Base-by-base conservation (phyloP, 1,140 invertebrate species). In the Euura lappo region DNA sequence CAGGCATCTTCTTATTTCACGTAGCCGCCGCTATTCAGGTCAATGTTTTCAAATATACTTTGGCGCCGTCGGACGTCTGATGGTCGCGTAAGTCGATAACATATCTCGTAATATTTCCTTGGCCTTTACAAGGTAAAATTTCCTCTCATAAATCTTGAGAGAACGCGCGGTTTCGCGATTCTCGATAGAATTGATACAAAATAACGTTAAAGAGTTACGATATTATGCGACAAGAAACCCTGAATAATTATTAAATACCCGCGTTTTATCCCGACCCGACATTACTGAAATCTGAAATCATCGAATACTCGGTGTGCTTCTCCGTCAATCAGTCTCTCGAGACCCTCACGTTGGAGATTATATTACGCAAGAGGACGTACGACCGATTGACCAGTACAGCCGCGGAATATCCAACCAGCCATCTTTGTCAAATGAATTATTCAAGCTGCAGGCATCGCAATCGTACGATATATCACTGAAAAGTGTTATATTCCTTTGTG, bases 91-190 rank as follows among this genome's bases (percentile, higher is more conserved):
- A 60, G 51, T 60, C 51, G 51, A 60, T 60, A 60, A 60, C 51
- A 60, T 6, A 60, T 60, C 51, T 60, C 51, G 51, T 60, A 60
- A 60, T 4, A 60, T n/a, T 60, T 60, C 51, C 51, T 60, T 60
- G 51, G 51, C 51, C 51, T 60, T 60, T 60, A 8, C 51, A 60
- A 60, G 51, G 51, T 60, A 60, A 60, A 60, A 60, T 60, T 60
- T 60, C 51, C 51, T 60, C 51, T 60, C 51, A n/a, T 60, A 60
- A 60, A 60, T 60, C 51, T 60, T 5, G 8, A n/a, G 13, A 28
- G 28, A 28, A 28, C 28, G 28, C 6, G 6, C 51, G 51, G 51
- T 60, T 60, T 60, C 51, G 51, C 51, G 51, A 60, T 60, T 3
- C 13, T 8, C 51, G 51, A 60, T 60, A 60, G 51, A 60, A 60